Conservation (phyloP, 2,113 vertebrate species). For the Burhinus bistriatus region DNA sequence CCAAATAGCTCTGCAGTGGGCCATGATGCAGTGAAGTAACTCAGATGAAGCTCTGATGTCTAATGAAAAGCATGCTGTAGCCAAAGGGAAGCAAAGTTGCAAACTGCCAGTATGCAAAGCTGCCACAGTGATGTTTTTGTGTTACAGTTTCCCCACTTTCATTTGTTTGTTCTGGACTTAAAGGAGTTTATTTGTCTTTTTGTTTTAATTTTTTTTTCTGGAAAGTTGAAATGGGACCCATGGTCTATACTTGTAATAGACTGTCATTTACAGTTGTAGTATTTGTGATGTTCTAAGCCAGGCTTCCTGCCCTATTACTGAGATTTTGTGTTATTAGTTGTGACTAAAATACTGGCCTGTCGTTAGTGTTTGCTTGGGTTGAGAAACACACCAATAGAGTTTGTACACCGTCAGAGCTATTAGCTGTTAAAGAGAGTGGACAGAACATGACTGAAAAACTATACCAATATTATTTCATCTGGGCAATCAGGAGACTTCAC, state of each 20-base stretch:
- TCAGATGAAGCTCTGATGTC: not conserved
- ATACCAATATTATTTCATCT: not conserved
- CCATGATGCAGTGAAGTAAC: not conserved
- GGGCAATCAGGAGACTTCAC: not conserved
- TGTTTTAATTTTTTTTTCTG: not conserved
- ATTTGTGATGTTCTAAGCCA: not conserved
- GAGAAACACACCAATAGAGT: not conserved
- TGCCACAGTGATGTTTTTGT: not conserved
- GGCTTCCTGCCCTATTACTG: not conserved
- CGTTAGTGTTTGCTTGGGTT: not conserved
- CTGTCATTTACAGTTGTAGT: not conserved
- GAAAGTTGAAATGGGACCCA: not conserved
- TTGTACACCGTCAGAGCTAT: not conserved
- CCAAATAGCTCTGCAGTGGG: not conserved
- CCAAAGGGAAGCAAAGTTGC: not conserved
- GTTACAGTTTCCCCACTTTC: not conserved
- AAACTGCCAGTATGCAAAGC: not conserved
- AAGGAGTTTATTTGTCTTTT: not conserved
- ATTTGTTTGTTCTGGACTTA: not conserved
- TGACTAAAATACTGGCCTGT: not conserved
- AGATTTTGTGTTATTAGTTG: not conserved
- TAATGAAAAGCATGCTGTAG: not conserved
- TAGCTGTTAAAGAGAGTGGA: not conserved
- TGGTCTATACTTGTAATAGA: rapidly evolving
- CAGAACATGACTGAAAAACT: not conserved